phyloP scores from a whole-genome alignment of 2,797 vertebrate species.

The Muraenolepis orangiensis region DNA sequence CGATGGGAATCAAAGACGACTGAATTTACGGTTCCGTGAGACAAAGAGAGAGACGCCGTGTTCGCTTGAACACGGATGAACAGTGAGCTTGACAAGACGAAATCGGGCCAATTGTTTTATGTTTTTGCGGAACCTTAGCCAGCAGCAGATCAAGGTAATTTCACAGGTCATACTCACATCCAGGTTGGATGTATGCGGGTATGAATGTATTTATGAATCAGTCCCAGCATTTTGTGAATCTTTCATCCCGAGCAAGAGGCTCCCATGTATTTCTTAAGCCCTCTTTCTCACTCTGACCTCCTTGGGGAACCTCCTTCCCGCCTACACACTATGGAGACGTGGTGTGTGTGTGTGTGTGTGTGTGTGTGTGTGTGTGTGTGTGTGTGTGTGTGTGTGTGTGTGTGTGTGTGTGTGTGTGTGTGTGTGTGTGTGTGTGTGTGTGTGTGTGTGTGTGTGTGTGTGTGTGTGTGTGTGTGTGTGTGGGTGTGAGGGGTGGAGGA shows the following conservation, averaged over 20 bases:
- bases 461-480: background rate
- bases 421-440: background rate
- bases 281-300: slow-evolving; percentile 45
- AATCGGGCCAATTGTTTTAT: background rate
- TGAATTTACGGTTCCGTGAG: slow-evolving; percentile 25
- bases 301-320: slow-evolving; percentile 38
- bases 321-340: slow-evolving; percentile 18
- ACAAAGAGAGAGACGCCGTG: background rate
- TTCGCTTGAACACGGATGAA: background rate
- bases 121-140: background rate
- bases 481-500: background rate
- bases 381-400: background rate
- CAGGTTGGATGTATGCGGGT: no score
- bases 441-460: background rate
- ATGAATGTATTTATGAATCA: no score
- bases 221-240: no score
- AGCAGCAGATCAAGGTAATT: no score
- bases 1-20: slow-evolving; percentile 16
- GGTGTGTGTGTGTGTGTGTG: background rate
- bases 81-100: background rate
- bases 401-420: background rate
- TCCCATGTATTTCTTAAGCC: background rate
- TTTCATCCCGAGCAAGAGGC: no score
- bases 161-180: no score
- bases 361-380: background rate